Conservation (phyloP, 2,113 vertebrate species). For the Panthera uncia region DNA sequence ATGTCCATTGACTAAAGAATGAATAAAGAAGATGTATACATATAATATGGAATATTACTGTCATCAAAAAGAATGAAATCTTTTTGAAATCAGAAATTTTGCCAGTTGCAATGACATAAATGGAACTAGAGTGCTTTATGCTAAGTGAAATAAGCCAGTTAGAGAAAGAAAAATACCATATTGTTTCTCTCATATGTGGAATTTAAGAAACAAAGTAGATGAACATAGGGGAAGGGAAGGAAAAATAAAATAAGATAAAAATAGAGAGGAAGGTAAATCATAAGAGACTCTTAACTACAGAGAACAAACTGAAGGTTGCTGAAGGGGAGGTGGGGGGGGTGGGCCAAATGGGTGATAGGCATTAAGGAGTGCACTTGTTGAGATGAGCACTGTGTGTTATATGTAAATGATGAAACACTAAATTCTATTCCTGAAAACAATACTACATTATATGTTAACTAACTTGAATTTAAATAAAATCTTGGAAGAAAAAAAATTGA, state of each 20-base stretch:
- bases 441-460: not conserved
- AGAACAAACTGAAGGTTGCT: not conserved
- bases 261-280: not conserved
- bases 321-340: not conserved
- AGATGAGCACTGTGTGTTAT: not conserved
- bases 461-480: not conserved
- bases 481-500: too few species aligned
- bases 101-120: not conserved
- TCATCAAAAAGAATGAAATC: not conserved
- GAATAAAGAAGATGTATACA: not conserved
- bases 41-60: not conserved
- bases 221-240: not conserved
- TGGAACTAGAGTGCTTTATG: not conserved
- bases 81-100: not conserved
- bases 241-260: not conserved
- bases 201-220: not conserved
- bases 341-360: not conserved
- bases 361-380: not conserved
- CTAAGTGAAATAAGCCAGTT: not conserved
- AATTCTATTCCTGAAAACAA: not conserved
- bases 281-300: not conserved
- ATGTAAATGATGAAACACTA: not conserved
- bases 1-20: not conserved
- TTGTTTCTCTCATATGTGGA: not conserved
- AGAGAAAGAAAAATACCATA: not conserved